Percentiles rank a stretch among this genome's conserved stretches.
Conservation (phyloP, 2,888 invertebrate genomes). For the Melipona beecheii region DNA sequence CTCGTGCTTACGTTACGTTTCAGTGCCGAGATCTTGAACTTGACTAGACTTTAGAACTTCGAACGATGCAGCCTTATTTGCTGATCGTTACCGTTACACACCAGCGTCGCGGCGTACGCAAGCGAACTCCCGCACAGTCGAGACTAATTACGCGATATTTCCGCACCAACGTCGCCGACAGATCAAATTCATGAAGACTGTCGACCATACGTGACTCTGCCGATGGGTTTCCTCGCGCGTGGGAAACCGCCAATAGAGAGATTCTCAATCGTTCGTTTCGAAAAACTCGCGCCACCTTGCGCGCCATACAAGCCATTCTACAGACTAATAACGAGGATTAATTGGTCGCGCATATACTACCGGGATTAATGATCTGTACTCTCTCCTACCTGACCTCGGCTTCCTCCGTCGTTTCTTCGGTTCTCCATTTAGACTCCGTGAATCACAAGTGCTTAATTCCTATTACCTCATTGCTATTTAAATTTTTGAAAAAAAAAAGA, state of each 20-base stretch:
- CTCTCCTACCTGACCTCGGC: background rate
- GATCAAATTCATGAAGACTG: slow-evolving; percentile 3
- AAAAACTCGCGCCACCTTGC: slow-evolving; percentile 15
- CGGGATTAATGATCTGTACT: slow-evolving; percentile 22
- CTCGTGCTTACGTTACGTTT: background rate
- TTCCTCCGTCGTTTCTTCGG: background rate
- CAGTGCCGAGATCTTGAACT: slow-evolving; percentile 64
- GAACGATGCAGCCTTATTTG: slow-evolving; percentile 44
- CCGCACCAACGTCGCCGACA: background rate
- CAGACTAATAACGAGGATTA: slow-evolving; percentile 31
- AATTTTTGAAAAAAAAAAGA: too few relatives aligned
- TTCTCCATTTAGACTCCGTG: slow-evolving; percentile 22
- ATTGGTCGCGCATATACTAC: slow-evolving; percentile 19
- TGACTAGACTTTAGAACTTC: slow-evolving; percentile 46
- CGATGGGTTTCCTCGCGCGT: slow-evolving; percentile 26
- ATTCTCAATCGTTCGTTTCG: slow-evolving; percentile 42
- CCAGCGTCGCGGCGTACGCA: slow-evolving; percentile 55
- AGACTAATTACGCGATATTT: slow-evolving; percentile 51
- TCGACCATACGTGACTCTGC: background rate
- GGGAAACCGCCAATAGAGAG: slow-evolving; percentile 48
- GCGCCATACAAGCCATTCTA: background rate
- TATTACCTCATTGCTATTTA: background rate
- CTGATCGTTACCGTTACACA: slow-evolving; percentile 69
- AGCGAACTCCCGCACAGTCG: slow-evolving; percentile 22
- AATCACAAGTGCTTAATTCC: slow-evolving; percentile 15